These are phyloP conservation scores for Temnothorax unifasciatus DNA, from an alignment of 2,888 invertebrate genomes.

Conservation along the genomic window DNA sequence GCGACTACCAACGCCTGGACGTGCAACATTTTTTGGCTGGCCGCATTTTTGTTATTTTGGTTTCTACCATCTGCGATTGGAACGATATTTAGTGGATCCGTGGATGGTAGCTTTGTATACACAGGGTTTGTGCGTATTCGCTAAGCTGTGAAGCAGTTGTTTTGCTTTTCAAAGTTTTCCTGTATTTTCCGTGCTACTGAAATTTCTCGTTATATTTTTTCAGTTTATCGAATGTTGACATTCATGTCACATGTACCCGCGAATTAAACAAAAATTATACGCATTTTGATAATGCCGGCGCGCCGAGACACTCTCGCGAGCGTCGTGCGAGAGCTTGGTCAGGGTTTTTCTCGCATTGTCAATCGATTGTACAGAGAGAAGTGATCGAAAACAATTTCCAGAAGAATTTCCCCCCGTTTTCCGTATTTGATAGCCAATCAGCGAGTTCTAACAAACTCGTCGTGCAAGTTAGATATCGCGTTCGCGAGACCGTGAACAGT, in stretches of 20 bases:
- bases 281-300: background rate
- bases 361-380: background rate
- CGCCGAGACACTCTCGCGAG: background rate
- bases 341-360: background rate
- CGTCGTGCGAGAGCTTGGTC: background rate
- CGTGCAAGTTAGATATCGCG: background rate
- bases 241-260: background rate
- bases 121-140: conserved; percentile 2
- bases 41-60: conserved; percentile 25
- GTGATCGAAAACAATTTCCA: background rate
- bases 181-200: background rate
- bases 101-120: conserved; percentile 12
- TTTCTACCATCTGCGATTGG: conserved; percentile 4
- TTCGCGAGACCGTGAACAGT: background rate
- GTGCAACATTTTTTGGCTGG: background rate
- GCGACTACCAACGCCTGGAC: background rate
- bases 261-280: conserved; percentile 4
- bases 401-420: background rate
- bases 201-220: conserved; percentile 25
- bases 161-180: conserved; percentile 38
- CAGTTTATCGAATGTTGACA: conserved; percentile 14
- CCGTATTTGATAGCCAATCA: background rate
- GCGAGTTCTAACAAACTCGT: background rate
- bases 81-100: conserved; percentile 24
- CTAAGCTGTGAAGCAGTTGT: conserved; percentile 38